These are phyloP conservation scores for Argynnis bischoffii DNA, from an alignment of 2,888 invertebrate genomes.

Conservation along the genomic window DNA sequence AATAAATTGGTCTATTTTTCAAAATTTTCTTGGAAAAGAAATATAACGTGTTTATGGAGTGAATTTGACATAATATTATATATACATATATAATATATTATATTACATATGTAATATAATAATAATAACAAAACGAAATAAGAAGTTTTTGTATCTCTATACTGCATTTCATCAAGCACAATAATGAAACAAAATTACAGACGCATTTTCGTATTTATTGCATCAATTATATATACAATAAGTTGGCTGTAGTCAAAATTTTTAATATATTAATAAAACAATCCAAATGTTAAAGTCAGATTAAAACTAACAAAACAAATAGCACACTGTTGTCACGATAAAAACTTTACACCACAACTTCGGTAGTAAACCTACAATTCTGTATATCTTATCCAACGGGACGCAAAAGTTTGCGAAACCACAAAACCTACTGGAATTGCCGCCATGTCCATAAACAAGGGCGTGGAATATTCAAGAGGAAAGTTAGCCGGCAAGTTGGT, in stretches of 20 bases:
- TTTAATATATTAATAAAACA: not conserved
- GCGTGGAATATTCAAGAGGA: conserved; percentile 77
- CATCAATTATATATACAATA: too few relatives aligned
- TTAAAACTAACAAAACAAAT: conserved; percentile 26
- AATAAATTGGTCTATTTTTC: too few relatives aligned
- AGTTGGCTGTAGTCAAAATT: not conserved
- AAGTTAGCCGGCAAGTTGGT: conserved; percentile 60
- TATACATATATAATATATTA: too few relatives aligned
- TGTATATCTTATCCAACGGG: conserved; percentile 68
- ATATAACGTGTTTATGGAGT: too few relatives aligned
- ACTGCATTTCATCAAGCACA: too few relatives aligned
- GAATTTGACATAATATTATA: too few relatives aligned
- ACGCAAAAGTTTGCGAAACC: conserved; percentile 67
- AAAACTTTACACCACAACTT: conserved; percentile 37
- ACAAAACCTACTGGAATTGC: conserved; percentile 64
- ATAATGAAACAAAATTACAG: too few relatives aligned
- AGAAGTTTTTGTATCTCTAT: too few relatives aligned
- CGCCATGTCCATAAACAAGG: conserved; percentile 71
- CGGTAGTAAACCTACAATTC: conserved; percentile 40
- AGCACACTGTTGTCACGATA: conserved; percentile 32
- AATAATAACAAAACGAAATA: too few relatives aligned
- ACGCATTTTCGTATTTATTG: too few relatives aligned
- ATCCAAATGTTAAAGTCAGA: conserved; percentile 8
- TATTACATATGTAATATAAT: too few relatives aligned
- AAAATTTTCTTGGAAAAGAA: too few relatives aligned